Evolutionary conservation across 2,888 invertebrate species (phyloP), one percentile per base, ranked within the genome.

Genomic region (Phaedon cochleariae): DNA sequence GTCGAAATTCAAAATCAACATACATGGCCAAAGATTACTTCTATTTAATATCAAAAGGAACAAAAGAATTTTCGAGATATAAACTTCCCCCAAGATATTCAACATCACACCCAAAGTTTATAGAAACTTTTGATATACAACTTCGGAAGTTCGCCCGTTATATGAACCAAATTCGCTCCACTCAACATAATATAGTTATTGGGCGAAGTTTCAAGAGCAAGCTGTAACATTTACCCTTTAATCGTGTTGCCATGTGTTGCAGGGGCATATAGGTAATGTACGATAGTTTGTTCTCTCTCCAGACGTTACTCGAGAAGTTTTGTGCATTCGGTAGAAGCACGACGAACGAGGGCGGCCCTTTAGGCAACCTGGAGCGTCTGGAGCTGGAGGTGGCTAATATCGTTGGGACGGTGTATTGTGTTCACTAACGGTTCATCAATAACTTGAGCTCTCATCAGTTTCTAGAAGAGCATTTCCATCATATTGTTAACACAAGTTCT

Each of bases 161-260:
- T 66, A 65, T 61, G 72, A 68, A 68, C 72, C 65, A 65, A 75
- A 74, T 76, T 75, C 73, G 72, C 72, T 69, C 73, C 71, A 74
- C 74, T 74, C 73, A 74, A 74, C 75, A 74, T 78, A 77, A 77
- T 76, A 76, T 71, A 76, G 76, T 76, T 77, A 78, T 77, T 76
- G 76, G 75, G 67, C 64, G 64, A 76, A 78, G 77, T 78, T 77
- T 74, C 76, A 73, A 72, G 73, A 77, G 74, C 73, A 68, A 69
- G 75, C 75, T 76, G 76, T 77, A 78, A 78, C 77, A 71, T 79
- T 78, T 77, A 74, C 77, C 77, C 76, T 70, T 74, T 79, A 79
- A 79, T 79, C 74, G 77, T 62, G 68, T 67, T 70, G 72, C 76
- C 79, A 79, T 79, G 74, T 79, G 79, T 75, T 77, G 72, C 77